These are phyloP conservation scores for Anguilla marmorata DNA, from an alignment of 2,797 vertebrate species.

Conservation along the genomic window DNA sequence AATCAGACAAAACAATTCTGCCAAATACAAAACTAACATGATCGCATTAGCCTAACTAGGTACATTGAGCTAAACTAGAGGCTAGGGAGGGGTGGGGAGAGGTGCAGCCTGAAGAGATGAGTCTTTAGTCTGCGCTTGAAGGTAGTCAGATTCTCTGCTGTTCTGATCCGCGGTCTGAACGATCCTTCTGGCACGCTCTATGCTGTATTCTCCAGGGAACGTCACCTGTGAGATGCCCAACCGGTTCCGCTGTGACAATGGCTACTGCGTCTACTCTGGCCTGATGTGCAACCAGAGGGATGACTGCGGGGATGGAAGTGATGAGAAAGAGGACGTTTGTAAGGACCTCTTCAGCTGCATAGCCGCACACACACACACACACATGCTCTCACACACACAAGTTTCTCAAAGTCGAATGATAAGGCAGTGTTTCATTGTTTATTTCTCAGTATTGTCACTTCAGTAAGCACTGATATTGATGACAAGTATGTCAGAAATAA, in stretches of 20 bases:
- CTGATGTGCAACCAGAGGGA: conserved; percentile 66
- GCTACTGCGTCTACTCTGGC: conserved; percentile 65
- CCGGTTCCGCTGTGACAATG: conserved; percentile 67
- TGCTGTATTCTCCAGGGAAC: conserved; percentile 50
- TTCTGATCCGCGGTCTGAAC: neutral
- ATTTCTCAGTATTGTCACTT: neutral
- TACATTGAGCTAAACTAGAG: too few species aligned
- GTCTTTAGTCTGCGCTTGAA: too few species aligned
- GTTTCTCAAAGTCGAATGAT: neutral
- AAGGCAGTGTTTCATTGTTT: neutral
- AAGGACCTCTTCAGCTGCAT: conserved; percentile 38
- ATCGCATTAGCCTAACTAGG: too few species aligned
- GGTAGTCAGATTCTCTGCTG: too few species aligned
- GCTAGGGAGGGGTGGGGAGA: too few species aligned
- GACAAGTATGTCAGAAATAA: neutral
- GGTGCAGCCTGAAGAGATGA: too few species aligned
- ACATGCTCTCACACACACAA: neutral
- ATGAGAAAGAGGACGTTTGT: conserved; percentile 66
- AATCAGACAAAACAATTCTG: too few species aligned
- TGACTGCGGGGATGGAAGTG: conserved; percentile 70
- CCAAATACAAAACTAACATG: too few species aligned
- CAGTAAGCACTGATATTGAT: neutral
- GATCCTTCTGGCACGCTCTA: neutral
- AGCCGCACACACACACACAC: neutral
- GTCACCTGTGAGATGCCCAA: conserved; percentile 67